Base-by-base conservation (phyloP, 1,140 invertebrate genomes). In the Heliothis virescens region DNA sequence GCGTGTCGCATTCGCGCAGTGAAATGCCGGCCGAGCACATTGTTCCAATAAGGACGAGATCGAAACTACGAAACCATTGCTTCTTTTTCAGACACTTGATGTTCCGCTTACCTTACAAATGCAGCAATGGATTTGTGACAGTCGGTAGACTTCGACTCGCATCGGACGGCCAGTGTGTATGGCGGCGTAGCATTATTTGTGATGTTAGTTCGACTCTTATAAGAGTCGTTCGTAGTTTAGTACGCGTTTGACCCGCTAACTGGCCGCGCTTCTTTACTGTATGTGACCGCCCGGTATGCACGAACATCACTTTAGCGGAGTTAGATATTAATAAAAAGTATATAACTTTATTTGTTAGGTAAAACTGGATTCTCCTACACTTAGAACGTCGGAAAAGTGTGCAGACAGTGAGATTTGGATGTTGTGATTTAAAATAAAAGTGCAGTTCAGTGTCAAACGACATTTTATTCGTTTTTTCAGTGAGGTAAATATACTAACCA, bases 361-460 rank as follows among this genome's bases (percentile, higher is more conserved):
- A 72, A 47, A 79, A 79, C 78, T 79, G 67, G 69, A 67, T 79
- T 79, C 78, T 79, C 67, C 48, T 52, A 79, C 55, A 53, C 78
- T 34, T 72, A 53, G 78, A 59, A 52, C 59, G 78, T 73, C 34
- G 55, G 60, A 50, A 72, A 55, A 18, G 69, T 79, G 77, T 62
- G 18, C 53, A 53, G 15, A 21, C 15, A 12, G 67, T 72, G 77
- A 11, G 50, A 34, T 57, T 10, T 57, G 34, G 57, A 69, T 50
- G 18, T 52, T 52, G 65, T 47, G 48, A 69, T 69, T 50, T 50
- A 52, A 52, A 52, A 16, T 26, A 67, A 78, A 78, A 78, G 76
- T 78, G 63, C 11, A 48, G 53, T 67, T 67, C 48, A 67, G 53
- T 74, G 34, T 47, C 10, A 34, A 73, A 73, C 41, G 52, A 21